Percentiles rank a stretch among this genome's conserved stretches.
Conservation (phyloP, 2,113 vertebrate species). For the Myanophis thanlyinensis region DNA sequence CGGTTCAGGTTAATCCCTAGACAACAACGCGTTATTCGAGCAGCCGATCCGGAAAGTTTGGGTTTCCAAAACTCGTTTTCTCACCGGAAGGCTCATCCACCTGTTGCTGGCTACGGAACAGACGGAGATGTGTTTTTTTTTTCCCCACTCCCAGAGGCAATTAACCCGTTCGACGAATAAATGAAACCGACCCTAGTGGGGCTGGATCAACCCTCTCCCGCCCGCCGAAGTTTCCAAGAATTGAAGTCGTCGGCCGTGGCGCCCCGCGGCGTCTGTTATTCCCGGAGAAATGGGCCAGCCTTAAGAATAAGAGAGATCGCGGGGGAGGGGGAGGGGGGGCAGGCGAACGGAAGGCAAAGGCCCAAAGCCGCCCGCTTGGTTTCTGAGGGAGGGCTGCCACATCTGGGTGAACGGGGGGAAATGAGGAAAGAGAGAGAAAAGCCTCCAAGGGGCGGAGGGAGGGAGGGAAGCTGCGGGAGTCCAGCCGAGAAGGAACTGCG, state of each 20-base stretch:
- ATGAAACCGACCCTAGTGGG: neutral
- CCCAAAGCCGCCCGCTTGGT: neutral
- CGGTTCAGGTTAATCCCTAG: neutral
- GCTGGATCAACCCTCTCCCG: neutral
- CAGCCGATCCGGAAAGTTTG: neutral
- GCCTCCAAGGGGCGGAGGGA: neutral
- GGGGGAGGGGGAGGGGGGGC: accelerated
- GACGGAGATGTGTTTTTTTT: too few species aligned
- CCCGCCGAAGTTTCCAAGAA: neutral
- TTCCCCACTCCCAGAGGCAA: neutral
- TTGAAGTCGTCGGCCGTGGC: neutral
- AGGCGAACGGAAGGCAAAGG: neutral
- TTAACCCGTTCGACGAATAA: neutral
- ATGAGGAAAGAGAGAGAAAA: neutral
- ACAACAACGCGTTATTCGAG: neutral
- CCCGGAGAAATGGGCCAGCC: neutral
- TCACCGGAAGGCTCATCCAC: too few species aligned
- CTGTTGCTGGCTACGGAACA: neutral
- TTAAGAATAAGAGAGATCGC: neutral
- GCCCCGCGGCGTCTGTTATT: neutral
- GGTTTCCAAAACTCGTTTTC: neutral
- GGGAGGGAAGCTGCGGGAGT: neutral
- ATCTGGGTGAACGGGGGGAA: neutral
- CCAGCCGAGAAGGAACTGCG: neutral
- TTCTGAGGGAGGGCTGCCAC: neutral